Evolutionary conservation across 2,888 invertebrate species (phyloP), one percentile per base, ranked within the genome.

Genomic region (Lottia scabra): DNA sequence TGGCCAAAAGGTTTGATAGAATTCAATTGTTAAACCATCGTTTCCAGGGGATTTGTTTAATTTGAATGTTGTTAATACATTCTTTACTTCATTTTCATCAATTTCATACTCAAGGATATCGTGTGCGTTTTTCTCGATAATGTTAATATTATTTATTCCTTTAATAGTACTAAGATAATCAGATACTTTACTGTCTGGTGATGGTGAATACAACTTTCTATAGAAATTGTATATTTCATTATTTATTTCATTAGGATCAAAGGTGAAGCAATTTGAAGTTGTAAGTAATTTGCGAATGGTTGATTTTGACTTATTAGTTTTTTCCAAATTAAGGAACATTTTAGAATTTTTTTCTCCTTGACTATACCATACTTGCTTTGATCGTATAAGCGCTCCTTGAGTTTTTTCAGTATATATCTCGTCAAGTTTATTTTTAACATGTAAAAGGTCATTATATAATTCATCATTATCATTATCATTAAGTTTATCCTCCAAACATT

Each of bases 251-350:
- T n/a, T 48, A 15, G 19, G 3, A 48, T 48, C 48, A 48, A 48
- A 19, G 19, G 19, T 48, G 16, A 16, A 16, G 5, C 16, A n/a
- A 13, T 48, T 13, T 5, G 48, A 8, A 19, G 6, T 6, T 13
- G 16, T 48, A 48, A 48, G 19, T 19, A 48, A 1, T 48, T 48
- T 48, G 19, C 48, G 16, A n/a, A 48, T n/a, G 12, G 48, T 48
- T n/a, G 19, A 6, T n/a, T 16, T 19, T n/a, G 48, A n/a, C 48
- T 48, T 16, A n/a, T 48, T 12, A 5, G 16, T 16, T 62, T 66
- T 69, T 70, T 73, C 70, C 15, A 70, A 19, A 16, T 68, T 92
- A 90, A 83, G 93, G 93, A 63, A 66, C 23, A 64, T 69, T 30
- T 62, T 30, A 23, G 19, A 38, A n/a, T 71, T 56, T 62, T 69